Evolutionary conservation across 1,140 invertebrate species (phyloP), one percentile per base, ranked within the genome.

Genomic region (Heliconius nattereri): DNA sequence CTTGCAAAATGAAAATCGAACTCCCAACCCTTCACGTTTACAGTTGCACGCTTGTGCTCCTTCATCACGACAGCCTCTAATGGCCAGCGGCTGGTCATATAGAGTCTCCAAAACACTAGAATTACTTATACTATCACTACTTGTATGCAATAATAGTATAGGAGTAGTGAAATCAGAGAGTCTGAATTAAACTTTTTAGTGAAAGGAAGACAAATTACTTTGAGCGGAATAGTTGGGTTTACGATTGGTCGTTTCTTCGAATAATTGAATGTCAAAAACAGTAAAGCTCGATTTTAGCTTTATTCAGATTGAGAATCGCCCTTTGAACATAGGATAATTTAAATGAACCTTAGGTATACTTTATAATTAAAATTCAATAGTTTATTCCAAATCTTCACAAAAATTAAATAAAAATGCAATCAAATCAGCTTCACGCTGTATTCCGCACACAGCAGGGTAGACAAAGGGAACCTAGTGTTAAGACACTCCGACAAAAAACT

Each of bases 241-340:
- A 71, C 73, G 54, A 60, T 40, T 76, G 54, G 40, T 32, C 37
- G 57, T 76, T 16, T 71, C 75, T 76, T 76, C 52, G 75, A 71
- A 71, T 76, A 70, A 76, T 66, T 49, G 45, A 71, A 76, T 66
- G 32, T 37, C 52, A 60, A 75, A 75, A 70, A 54, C 75, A 66
- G n/a, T 66, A 66, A 72, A 72, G 20, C 35, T 72, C 71, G 71
- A 40, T 72, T 72, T 37, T 11, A 72, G 26, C 11, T 66, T 66
- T 66, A 29, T 29, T 66, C 60, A 29, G 60, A 66, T 66, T 66
- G 60, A 29, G 60, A 66, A 26, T 66, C 60, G 5, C 11, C 26
- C 60, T 66, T 66, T 66, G 26, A 66, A 66, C 13, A 19, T 1
- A 66, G 29, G 13, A 29, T 29, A 13, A 66, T 66, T 66, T 66